phyloP scores from a whole-genome alignment of 2,888 invertebrate genomes.

The Slavum lentiscoides region DNA sequence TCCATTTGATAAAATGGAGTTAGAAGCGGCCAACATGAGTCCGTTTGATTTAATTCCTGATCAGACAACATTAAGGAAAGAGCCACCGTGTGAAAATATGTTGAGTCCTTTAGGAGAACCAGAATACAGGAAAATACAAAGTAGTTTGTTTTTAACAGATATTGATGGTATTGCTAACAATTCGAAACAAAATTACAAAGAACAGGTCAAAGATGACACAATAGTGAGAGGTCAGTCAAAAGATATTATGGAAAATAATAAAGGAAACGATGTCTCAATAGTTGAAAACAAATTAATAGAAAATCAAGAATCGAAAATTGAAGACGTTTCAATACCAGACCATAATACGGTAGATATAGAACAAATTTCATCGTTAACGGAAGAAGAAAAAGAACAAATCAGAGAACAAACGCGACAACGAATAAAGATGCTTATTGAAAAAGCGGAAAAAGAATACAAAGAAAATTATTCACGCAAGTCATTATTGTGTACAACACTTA shows the following conservation, averaged over 20 bases:
- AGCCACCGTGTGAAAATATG: conserved; percentile 19
- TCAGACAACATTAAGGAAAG: background rate
- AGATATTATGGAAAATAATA: background rate
- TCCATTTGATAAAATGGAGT: conserved; percentile 39
- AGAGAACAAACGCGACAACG: conserved; percentile 35
- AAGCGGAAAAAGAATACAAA: conserved; percentile 4
- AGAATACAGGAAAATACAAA: too few relatives aligned
- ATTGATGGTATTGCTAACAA: background rate
- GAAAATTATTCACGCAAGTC: background rate
- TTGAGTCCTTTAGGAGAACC: conserved; percentile 14
- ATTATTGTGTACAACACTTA: conserved; percentile 1
- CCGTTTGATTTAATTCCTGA: conserved; percentile 32
- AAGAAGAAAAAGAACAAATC: conserved; percentile 36
- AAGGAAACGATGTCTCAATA: background rate
- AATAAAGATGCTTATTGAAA: conserved; percentile 32
- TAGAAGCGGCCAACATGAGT: conserved; percentile 33
- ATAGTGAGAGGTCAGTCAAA: background rate
- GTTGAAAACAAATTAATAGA: background rate
- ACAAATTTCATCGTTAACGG: conserved; percentile 12
- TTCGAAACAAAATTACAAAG: background rate
- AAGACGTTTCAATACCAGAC: background rate
- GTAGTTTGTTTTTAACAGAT: too few relatives aligned
- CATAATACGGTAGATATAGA: background rate
- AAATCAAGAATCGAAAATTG: background rate
- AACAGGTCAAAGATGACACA: background rate